Base-by-base conservation (phyloP, 2,888 invertebrate species). In the Clitarchus hookeri region DNA sequence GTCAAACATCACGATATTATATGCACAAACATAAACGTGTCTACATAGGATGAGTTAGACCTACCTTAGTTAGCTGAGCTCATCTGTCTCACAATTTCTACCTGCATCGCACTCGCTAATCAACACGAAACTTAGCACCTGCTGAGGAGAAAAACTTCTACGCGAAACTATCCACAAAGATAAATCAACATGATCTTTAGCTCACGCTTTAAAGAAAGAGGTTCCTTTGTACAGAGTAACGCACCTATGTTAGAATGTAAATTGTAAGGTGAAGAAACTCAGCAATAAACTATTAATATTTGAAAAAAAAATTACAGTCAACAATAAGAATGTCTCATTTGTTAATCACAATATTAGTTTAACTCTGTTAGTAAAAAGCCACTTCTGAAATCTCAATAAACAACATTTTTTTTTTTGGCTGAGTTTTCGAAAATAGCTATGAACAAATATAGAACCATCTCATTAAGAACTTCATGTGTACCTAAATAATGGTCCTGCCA, bases 361-460 rank as follows among this genome's bases (percentile, higher is more conserved):
- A 87, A 85, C 85, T 83, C 54, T 85, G 48, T 83, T 87, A 87
- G 87, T 85, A 87, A 88, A 87, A 88, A 88, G 88, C 88, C 88
- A 87, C 88, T 86, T 88, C 85, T 86, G 84, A 87, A 87, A 87
- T 84, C 87, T 87, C 86, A 84, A 88, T 88, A 86, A 86, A 88
- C 82, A 82, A 65, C 48, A n/a, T n/a, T n/a, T 13, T 48, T 48
- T 65, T 78, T 83, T 86, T 86, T 86, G 86, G 85, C 85, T 87
- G 86, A 65, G 65, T 65, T 65, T 87, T 88, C 85, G 88, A 88
- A 88, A 88, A 88, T 88, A 88, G 85, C 88, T 88, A 88, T 87
- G 87, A 88, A 88, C 88, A 88, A 88, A 88, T 87, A 88, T 88
- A 88, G 86, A 88, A 87, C 87, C 86, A 86, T 88, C 86, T 87